phyloP scores from a whole-genome alignment of 2,113 vertebrate species.

The Malurus elegans region DNA sequence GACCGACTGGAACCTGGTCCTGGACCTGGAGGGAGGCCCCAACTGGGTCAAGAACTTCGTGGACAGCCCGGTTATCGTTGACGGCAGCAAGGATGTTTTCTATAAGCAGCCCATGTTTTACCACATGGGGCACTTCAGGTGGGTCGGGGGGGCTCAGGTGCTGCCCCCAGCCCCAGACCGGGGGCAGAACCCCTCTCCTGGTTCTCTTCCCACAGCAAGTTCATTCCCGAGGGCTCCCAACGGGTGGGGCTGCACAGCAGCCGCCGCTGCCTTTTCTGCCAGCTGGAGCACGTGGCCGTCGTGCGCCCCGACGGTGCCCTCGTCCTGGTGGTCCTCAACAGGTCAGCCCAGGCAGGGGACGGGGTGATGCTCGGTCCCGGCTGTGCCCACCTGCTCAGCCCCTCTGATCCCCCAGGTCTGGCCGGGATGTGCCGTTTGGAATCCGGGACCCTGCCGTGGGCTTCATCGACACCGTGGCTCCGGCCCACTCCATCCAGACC shows the following conservation, averaged over 20 bases:
- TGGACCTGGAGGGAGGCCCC: slow-evolving; percentile 86
- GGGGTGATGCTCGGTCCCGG: fast-evolving
- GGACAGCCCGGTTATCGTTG: slow-evolving; percentile 90
- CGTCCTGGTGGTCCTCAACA: slow-evolving; percentile 85
- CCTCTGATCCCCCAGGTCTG: background rate
- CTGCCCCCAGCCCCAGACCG: fast-evolving
- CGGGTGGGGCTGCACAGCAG: slow-evolving; percentile 78
- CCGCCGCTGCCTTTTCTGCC: background rate
- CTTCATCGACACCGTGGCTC: slow-evolving; percentile 74
- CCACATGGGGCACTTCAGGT: slow-evolving; percentile 93
- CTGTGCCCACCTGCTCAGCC: fast-evolving
- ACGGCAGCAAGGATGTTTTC: slow-evolving; percentile 77
- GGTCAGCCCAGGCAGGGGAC: slow-evolving; percentile 44
- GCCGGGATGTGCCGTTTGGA: slow-evolving; percentile 71
- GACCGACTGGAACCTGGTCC: slow-evolving; percentile 93
- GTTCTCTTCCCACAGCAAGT: slow-evolving; percentile 77
- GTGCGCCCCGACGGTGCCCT: slow-evolving; percentile 76
- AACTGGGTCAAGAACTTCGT: slow-evolving; percentile 94
- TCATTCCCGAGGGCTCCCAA: slow-evolving; percentile 86
- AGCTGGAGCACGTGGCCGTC: slow-evolving; percentile 78
- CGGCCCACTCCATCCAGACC: slow-evolving; percentile 84
- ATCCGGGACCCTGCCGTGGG: slow-evolving; percentile 79
- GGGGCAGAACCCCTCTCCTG: background rate
- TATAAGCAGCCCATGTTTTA: slow-evolving; percentile 97
- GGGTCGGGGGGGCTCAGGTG: background rate